Conservation (phyloP, 2,113 vertebrate genomes). For the Phodopus roborovskii region DNA sequence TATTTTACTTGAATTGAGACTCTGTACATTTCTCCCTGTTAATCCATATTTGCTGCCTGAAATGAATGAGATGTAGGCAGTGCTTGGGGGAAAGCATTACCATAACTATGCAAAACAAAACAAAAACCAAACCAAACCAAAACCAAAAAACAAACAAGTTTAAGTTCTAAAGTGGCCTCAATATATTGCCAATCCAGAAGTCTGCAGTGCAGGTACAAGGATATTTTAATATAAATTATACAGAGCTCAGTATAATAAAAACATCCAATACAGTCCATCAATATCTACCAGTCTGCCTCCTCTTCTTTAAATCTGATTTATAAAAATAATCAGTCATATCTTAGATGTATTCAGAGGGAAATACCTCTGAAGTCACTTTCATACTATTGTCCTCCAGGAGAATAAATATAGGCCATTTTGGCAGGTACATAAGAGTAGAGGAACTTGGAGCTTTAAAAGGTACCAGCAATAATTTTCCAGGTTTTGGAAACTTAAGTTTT, state of each 20-base stretch:
- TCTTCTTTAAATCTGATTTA: slow-evolving; percentile 49
- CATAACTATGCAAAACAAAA: background rate
- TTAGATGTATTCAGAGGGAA: background rate
- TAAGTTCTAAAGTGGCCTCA: background rate
- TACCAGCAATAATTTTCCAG: background rate
- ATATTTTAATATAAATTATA: background rate
- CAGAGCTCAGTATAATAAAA: background rate
- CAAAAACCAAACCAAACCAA: too few species aligned
- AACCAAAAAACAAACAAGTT: background rate
- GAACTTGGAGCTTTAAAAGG: background rate
- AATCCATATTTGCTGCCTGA: background rate
- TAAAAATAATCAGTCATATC: slow-evolving; percentile 17
- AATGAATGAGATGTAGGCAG: background rate
- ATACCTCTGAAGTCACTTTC: background rate
- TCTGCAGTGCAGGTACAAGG: background rate
- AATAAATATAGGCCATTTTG: background rate
- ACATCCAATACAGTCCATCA: background rate
- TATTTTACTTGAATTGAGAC: slow-evolving; percentile 6
- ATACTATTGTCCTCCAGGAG: background rate
- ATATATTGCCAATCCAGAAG: background rate
- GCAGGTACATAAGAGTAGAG: background rate
- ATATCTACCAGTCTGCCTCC: background rate
- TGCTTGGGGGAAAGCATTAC: background rate
- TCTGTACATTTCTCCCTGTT: background rate
- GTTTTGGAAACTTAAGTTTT: background rate